Percentiles rank a stretch among this genome's conserved stretches.
These are phyloP conservation scores for Desoria tigrina DNA, from an alignment of 2,888 invertebrate genomes.

Conservation along the genomic window DNA sequence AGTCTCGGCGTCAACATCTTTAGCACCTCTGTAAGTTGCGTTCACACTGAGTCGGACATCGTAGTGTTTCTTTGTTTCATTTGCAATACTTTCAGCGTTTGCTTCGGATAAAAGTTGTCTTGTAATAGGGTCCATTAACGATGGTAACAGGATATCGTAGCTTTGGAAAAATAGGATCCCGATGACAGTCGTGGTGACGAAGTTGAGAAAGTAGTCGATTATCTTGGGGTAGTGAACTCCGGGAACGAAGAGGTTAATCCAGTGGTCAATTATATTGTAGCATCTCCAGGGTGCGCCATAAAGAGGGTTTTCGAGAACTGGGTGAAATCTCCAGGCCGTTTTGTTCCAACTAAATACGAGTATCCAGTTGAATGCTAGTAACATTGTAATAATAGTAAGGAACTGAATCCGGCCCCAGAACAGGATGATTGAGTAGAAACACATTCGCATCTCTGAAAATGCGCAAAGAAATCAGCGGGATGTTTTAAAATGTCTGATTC, in stretches of 20 bases:
- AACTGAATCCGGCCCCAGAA: constrained; percentile 21
- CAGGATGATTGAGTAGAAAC: too few relatives aligned
- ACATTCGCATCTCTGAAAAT: too few relatives aligned
- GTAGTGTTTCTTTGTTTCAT: too few relatives aligned
- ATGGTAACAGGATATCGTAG: too few relatives aligned
- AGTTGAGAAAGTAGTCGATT: constrained; percentile 21
- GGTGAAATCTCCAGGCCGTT: constrained; percentile 27
- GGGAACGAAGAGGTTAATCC: constrained; percentile 25
- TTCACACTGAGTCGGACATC: too few relatives aligned
- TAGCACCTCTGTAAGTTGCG: background rate
- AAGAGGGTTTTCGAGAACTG: constrained; percentile 25
- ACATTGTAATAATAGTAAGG: constrained; percentile 7
- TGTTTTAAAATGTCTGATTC: too few relatives aligned
- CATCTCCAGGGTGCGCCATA: constrained; percentile 22
- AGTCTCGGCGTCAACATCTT: background rate
- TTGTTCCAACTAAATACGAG: constrained; percentile 8
- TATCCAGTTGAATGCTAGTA: constrained; percentile 17
- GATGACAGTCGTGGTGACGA: constrained; percentile 21
- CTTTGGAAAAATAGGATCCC: constrained; percentile 21
- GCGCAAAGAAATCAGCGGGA: too few relatives aligned
- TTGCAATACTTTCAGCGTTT: too few relatives aligned
- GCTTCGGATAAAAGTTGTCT: too few relatives aligned
- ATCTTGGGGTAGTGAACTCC: constrained; percentile 26
- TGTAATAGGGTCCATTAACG: too few relatives aligned
- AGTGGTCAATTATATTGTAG: constrained; percentile 23